phyloP scores from a whole-genome alignment of 2,797 vertebrate species.

The Gymnothorax reevesii region DNA sequence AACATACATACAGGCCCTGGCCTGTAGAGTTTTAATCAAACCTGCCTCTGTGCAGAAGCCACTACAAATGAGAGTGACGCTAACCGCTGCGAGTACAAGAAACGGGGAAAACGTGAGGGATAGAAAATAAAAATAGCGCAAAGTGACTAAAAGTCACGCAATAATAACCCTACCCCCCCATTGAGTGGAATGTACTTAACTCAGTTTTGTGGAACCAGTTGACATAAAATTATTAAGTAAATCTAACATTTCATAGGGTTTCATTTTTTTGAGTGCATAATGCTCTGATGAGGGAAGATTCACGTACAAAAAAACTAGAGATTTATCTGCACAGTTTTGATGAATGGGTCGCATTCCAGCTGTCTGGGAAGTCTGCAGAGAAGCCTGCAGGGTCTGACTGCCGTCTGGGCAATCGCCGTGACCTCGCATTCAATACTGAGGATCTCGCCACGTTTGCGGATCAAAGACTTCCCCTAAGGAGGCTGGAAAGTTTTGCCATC shows the following conservation, averaged over 20 bases:
- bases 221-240: too few species aligned
- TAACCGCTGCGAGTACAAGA: background rate
- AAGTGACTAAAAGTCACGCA: background rate
- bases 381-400: background rate
- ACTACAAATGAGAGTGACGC: background rate
- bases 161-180: too few species aligned
- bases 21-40: background rate
- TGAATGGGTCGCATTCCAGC: conserved; percentile 36
- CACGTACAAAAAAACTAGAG: conserved; percentile 27
- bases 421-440: background rate
- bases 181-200: too few species aligned
- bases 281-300: conserved; percentile 33
- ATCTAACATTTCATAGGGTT: too few species aligned
- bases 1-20: background rate
- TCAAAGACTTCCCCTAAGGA: background rate
- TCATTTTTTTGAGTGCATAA: too few species aligned
- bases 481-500: background rate
- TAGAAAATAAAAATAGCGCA: background rate
- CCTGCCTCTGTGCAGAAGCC: background rate
- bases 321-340: conserved; percentile 42
- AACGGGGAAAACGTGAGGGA: background rate
- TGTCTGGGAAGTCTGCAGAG: conserved; percentile 20
- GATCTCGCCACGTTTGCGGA: background rate
- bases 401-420: background rate
- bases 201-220: too few species aligned